Evolutionary conservation across 2,888 invertebrate genomes (phyloP).

Genomic region (Melanostoma scalare): DNA sequence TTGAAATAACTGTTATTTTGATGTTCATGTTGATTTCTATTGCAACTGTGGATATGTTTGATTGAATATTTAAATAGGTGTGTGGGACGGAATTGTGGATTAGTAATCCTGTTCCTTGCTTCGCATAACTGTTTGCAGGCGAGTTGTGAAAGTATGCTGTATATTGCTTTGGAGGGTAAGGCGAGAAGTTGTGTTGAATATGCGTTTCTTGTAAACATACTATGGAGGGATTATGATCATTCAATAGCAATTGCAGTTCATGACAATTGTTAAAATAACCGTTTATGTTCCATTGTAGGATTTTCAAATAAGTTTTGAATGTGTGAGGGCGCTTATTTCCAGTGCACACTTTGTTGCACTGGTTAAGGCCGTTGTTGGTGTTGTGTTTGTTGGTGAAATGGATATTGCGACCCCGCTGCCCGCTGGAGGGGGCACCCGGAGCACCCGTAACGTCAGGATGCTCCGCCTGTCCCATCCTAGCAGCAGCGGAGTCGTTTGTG

Average conservation of each 20-base stretch:
- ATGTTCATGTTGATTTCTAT: conserved; percentile 15
- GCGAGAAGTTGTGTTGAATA: conserved; percentile 12
- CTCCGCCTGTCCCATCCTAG: too few relatives aligned
- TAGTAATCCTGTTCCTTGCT: conserved; percentile 53
- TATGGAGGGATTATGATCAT: conserved; percentile 31
- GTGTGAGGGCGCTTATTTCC: not conserved
- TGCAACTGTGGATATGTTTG: conserved; percentile 25
- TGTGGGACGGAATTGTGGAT: conserved; percentile 44
- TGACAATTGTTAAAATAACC: too few relatives aligned
- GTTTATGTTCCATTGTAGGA: too few relatives aligned
- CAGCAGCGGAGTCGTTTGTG: too few relatives aligned
- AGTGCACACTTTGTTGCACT: not conserved
- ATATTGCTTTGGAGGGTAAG: conserved; percentile 22
- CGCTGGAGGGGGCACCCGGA: too few relatives aligned
- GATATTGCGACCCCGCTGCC: too few relatives aligned
- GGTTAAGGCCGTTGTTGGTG: too few relatives aligned
- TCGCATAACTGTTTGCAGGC: conserved; percentile 23
- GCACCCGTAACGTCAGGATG: too few relatives aligned
- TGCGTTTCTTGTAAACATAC: conserved; percentile 64
- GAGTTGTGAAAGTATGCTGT: conserved; percentile 42
- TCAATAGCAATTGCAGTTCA: not conserved
- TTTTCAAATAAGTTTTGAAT: not conserved
- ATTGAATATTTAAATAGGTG: not conserved
- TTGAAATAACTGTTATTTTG: conserved; percentile 13
- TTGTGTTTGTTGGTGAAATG: too few relatives aligned